Percentiles rank a stretch among this genome's conserved stretches.
Evolutionary conservation across 2,113 vertebrate species (phyloP).

Genomic region (Saguinus midas): DNA sequence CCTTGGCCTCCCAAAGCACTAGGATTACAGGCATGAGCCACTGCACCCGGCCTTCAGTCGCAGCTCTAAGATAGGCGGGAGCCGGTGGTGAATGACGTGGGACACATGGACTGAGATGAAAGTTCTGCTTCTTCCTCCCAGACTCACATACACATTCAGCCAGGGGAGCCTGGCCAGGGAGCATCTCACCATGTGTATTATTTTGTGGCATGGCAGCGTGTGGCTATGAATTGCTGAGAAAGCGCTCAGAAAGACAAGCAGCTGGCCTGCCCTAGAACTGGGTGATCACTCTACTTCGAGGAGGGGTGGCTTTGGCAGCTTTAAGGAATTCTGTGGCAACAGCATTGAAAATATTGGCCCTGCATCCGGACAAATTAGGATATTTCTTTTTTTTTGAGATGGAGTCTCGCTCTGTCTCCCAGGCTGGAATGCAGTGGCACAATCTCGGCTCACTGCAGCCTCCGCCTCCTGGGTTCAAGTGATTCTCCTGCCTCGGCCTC

Average conservation of each 20-base stretch:
- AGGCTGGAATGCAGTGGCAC: no score
- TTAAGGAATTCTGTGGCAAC: constrained; percentile 55
- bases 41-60: fast-evolving
- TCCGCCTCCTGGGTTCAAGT: no score
- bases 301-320: constrained; percentile 68
- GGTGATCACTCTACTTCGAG: not conserved
- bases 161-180: not conserved
- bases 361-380: constrained; percentile 63
- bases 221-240: constrained; percentile 43
- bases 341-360: constrained; percentile 46
- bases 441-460: no score
- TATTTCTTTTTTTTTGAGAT: not conserved
- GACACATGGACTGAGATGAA: fast-evolving
- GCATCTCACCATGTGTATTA: not conserved
- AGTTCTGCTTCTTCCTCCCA: not conserved
- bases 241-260: constrained; percentile 43
- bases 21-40: no score
- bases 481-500: no score
- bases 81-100: not conserved
- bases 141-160: not conserved
- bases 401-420: fast-evolving
- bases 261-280: constrained; percentile 5
- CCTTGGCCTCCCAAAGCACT: no score
- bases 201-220: not conserved
- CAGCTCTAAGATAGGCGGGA: not conserved